phyloP scores from a whole-genome alignment of 2,888 invertebrate species.

The Tanypteryx hageni region DNA sequence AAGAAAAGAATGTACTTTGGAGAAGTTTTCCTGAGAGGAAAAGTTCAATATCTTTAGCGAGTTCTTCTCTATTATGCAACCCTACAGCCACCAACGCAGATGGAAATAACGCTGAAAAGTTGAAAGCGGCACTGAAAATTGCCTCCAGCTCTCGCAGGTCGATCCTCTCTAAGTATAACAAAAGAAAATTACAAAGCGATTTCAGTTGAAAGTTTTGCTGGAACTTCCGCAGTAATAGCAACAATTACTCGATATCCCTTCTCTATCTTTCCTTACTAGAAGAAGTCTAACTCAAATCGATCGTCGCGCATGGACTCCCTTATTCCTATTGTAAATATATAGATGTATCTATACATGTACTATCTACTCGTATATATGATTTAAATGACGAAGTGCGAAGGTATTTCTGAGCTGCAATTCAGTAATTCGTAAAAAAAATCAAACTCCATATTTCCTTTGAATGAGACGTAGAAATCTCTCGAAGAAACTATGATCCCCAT shows the following conservation, averaged over 20 bases:
- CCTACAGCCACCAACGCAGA: background rate
- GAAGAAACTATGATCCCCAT: no score
- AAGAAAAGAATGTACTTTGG: background rate
- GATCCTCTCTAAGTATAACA: background rate
- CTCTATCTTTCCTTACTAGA: background rate
- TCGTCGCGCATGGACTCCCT: no score
- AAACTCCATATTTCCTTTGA: no score
- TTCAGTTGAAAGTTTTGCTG: background rate
- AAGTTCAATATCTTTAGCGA: background rate
- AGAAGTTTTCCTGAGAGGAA: background rate
- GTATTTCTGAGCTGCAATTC: no score
- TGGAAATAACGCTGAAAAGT: background rate
- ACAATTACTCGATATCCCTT: background rate
- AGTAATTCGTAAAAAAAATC: no score
- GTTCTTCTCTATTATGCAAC: background rate
- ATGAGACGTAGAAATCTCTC: no score
- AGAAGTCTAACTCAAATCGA: background rate
- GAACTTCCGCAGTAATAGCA: background rate
- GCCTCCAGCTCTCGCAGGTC: background rate
- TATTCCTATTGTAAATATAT: no score
- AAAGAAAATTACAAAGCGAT: background rate
- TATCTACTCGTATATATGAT: no score
- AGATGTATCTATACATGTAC: no score
- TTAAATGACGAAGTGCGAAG: no score
- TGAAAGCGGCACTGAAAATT: conserved; percentile 3